Conservation (phyloP, 2,888 invertebrate genomes). For the Diadegma fenestrale region DNA sequence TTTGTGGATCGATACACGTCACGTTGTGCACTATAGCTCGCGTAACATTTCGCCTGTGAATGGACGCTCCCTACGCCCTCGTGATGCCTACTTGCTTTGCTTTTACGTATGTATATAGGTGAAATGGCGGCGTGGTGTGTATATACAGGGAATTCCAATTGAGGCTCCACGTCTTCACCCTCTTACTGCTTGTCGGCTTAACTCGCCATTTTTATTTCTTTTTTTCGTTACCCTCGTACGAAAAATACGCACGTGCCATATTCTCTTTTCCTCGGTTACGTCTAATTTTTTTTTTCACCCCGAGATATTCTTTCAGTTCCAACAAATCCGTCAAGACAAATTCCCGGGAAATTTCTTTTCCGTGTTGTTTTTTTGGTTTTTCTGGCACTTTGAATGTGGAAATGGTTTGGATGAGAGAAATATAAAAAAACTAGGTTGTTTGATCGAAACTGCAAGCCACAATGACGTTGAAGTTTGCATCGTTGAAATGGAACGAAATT, state of each 20-base stretch:
- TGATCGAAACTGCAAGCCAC: no score
- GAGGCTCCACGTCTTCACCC: no score
- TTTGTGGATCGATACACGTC: constrained; percentile 75
- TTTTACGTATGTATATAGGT: constrained; percentile 5
- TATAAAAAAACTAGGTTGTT: no score
- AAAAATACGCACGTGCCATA: neutral
- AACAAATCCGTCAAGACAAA: neutral
- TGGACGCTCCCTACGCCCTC: constrained; percentile 71
- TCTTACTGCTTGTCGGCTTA: neutral
- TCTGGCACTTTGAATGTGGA: no score
- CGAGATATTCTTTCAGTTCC: neutral
- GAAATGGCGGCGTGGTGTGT: constrained; percentile 6
- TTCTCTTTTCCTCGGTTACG: neutral
- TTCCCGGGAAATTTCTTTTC: neutral
- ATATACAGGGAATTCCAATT: constrained; percentile 9
- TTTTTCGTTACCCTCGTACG: neutral
- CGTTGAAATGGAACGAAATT: no score
- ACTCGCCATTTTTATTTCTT: neutral
- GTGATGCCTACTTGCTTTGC: constrained; percentile 33
- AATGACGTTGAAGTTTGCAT: no score
- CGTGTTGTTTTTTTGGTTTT: no score
- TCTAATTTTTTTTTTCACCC: neutral
- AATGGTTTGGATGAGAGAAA: no score
- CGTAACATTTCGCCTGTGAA: constrained; percentile 74
- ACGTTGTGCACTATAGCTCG: constrained; percentile 61